These are phyloP conservation scores for Phrynocephalus forsythii DNA, from an alignment of 2,797 vertebrate species.

Conservation along the genomic window DNA sequence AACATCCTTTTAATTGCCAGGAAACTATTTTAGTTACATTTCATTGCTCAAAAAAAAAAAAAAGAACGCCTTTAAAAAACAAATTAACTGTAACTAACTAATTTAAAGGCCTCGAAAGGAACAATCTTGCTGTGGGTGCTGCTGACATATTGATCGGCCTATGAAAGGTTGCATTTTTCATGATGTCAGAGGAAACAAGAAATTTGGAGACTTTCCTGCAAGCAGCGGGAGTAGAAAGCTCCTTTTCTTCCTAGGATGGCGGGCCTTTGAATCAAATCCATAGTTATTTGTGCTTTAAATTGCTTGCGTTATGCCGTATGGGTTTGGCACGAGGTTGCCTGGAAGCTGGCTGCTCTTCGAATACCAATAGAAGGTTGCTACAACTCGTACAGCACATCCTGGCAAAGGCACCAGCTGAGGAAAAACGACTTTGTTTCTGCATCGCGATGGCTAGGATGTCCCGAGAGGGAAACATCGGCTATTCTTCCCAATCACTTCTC, in stretches of 20 bases:
- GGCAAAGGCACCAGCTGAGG: constrained; percentile 2
- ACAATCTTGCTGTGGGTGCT: neutral
- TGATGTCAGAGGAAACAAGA: neutral
- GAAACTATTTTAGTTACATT: no score
- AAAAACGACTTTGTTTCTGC: neutral
- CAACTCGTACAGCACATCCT: neutral
- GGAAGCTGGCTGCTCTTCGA: constrained; percentile 28
- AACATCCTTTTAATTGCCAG: no score
- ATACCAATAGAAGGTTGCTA: constrained; percentile 8
- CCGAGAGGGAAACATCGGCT: constrained; percentile 19
- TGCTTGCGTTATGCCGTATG: neutral
- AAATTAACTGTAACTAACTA: no score
- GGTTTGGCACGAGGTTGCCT: neutral
- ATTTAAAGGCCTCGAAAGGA: no score
- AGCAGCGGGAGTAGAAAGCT: neutral
- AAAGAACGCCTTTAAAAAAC: no score
- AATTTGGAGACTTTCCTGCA: neutral
- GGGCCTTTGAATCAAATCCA: neutral
- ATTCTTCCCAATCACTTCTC: constrained; percentile 7
- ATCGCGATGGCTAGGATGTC: accelerated
- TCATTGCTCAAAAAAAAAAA: no score
- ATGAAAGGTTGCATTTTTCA: neutral
- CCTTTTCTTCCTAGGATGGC: neutral
- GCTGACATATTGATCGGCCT: neutral
- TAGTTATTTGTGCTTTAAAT: neutral